phyloP scores from a whole-genome alignment of 2,888 invertebrate species.

The Andricus curvator region DNA sequence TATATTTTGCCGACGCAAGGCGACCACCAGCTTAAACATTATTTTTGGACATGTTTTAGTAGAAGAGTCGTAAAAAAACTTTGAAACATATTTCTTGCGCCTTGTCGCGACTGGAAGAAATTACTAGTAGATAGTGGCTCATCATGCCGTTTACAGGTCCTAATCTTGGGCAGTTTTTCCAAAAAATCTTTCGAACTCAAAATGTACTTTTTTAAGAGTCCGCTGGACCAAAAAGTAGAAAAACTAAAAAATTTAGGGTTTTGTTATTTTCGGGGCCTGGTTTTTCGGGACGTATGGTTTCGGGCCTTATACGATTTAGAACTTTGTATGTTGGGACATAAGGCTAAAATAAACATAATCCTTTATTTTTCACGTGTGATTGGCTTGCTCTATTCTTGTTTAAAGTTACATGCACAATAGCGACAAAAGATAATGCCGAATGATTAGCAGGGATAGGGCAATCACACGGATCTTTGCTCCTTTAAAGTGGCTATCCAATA shows the following conservation, averaged over 20 bases:
- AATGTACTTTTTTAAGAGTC: too few species aligned
- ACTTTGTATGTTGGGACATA: too few species aligned
- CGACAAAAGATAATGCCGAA: not conserved
- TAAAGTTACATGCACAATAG: not conserved
- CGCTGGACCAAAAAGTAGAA: too few species aligned
- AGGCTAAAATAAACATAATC: not conserved
- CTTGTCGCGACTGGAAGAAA: not conserved
- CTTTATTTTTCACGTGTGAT: not conserved
- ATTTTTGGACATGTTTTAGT: not conserved
- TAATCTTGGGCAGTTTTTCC: too few species aligned
- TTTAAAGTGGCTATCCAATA: slow-evolving; percentile 33
- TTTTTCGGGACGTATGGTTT: too few species aligned
- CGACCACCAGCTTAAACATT: slow-evolving; percentile 1
- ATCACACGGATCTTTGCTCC: slow-evolving; percentile 30
- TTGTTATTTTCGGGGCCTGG: too few species aligned
- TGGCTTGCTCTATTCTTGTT: not conserved
- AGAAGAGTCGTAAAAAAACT: not conserved
- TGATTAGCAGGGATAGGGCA: slow-evolving; percentile 31
- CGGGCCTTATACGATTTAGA: too few species aligned
- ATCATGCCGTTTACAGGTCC: too few species aligned
- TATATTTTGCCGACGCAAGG: slow-evolving; percentile 48
- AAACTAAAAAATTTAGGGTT: too few species aligned
- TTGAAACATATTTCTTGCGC: not conserved
- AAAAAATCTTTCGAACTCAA: too few species aligned
- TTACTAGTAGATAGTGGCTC: not conserved